phyloP scores from a whole-genome alignment of 2,113 vertebrate species.

The Pogona vitticeps region DNA sequence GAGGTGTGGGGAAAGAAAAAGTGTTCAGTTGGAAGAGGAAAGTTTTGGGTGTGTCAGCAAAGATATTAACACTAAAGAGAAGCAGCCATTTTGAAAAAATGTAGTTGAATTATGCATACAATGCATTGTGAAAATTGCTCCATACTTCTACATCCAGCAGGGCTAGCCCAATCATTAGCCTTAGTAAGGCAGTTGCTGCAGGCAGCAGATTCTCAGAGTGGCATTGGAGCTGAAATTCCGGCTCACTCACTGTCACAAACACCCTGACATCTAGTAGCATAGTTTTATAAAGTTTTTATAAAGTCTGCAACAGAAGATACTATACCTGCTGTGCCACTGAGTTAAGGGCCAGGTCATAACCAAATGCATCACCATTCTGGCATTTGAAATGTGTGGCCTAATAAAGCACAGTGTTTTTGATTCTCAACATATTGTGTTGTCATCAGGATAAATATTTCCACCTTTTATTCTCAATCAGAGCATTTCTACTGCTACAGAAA shows the following conservation, averaged over 20 bases:
- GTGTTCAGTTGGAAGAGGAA: too few species aligned
- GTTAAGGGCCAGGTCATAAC: slow-evolving; percentile 33
- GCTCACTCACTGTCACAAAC: too few species aligned
- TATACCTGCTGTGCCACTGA: background rate
- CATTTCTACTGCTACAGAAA: background rate
- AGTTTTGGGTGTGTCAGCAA: too few species aligned
- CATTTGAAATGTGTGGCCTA: slow-evolving; percentile 53
- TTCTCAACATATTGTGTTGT: slow-evolving; percentile 48
- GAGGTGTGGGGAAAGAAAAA: too few species aligned
- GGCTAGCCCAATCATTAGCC: too few species aligned
- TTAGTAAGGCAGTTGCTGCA: too few species aligned
- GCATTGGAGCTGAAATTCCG: too few species aligned
- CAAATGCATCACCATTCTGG: slow-evolving; percentile 58
- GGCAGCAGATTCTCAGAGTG: too few species aligned
- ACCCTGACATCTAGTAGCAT: too few species aligned
- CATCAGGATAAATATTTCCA: slow-evolving; percentile 17
- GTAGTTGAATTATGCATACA: background rate
- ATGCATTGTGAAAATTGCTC: background rate
- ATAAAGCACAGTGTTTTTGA: slow-evolving; percentile 36
- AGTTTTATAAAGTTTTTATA: background rate
- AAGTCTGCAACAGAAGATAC: background rate
- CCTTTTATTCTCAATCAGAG: slow-evolving; percentile 21
- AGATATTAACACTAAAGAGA: too few species aligned
- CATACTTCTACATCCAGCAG: background rate
- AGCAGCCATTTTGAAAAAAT: background rate